These are phyloP conservation scores for Florisuga fusca DNA, from an alignment of 2,797 vertebrate genomes.

Conservation along the genomic window DNA sequence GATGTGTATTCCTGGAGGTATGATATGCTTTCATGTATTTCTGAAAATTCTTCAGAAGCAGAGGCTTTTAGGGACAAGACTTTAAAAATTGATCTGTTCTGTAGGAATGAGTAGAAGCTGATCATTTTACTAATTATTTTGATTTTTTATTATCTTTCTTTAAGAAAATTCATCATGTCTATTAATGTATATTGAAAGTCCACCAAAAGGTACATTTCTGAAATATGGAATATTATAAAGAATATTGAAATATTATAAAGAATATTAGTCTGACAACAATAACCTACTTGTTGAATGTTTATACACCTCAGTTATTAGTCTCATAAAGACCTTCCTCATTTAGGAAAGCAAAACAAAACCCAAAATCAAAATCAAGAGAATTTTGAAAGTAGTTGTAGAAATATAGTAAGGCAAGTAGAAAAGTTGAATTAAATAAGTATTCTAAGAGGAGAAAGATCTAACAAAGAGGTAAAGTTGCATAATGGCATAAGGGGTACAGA, in stretches of 20 bases:
- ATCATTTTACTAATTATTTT: not conserved
- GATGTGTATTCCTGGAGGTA: not conserved
- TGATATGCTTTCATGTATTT: not conserved
- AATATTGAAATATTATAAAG: too few species aligned
- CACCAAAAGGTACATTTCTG: not conserved
- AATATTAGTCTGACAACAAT: not conserved
- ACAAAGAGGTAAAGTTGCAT: not conserved
- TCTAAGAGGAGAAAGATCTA: not conserved
- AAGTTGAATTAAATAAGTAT: not conserved
- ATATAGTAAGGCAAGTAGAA: not conserved
- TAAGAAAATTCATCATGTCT: not conserved
- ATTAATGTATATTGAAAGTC: not conserved
- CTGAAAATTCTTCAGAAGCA: not conserved
- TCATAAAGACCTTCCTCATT: not conserved
- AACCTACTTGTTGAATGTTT: not conserved
- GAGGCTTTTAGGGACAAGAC: not conserved
- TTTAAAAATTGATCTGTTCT: not conserved
- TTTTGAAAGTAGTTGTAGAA: not conserved
- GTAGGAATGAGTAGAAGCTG: not conserved
- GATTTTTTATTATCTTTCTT: not conserved
- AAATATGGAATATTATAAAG: too few species aligned
- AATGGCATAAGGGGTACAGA: not conserved
- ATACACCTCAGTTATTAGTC: not conserved
- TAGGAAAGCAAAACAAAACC: not conserved
- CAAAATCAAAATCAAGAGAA: not conserved